Percentiles rank a stretch among this genome's conserved stretches.
These are phyloP conservation scores for Dysdera silvatica DNA, from an alignment of 1,140 invertebrate species.

Conservation along the genomic window DNA sequence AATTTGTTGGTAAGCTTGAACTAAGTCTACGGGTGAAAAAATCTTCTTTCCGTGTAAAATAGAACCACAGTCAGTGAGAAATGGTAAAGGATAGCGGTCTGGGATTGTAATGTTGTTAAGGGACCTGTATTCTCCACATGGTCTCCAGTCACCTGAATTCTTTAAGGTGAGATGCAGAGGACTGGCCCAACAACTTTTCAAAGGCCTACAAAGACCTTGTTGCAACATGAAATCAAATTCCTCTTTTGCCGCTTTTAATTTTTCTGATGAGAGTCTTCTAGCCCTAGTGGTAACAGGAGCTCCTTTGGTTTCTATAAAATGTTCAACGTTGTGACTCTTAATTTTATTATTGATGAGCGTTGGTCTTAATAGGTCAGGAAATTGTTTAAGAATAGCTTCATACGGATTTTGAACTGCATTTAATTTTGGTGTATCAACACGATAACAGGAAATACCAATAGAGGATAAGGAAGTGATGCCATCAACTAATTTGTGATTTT, in stretches of 20 bases:
- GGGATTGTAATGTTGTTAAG: conserved; percentile 21
- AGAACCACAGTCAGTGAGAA: conserved; percentile 18
- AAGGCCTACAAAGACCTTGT: conserved; percentile 32
- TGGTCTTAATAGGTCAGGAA: conserved; percentile 3
- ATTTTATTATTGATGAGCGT: neutral
- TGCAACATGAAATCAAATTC: conserved; percentile 27
- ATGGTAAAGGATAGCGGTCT: conserved; percentile 24
- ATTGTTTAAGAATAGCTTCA: too few relatives aligned
- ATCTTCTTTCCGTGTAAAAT: conserved; percentile 20
- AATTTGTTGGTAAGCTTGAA: conserved; percentile 27
- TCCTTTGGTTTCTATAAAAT: conserved; percentile 28
- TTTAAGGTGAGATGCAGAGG: conserved; percentile 35
- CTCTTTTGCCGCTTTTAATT: conserved; percentile 22
- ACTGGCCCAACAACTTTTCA: conserved; percentile 32
- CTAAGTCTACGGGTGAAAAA: conserved; percentile 26
- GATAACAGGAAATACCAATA: too few relatives aligned
- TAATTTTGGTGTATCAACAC: too few relatives aligned
- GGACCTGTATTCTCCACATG: conserved; percentile 19
- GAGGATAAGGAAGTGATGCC: too few relatives aligned
- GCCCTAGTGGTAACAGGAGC: conserved; percentile 3
- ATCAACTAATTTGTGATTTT: conserved; percentile 6
- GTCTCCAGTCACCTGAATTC: conserved; percentile 26
- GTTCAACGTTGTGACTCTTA: conserved; percentile 15
- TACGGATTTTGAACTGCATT: too few relatives aligned
- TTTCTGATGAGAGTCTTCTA: conserved; percentile 18